Base-by-base conservation (phyloP, 2,113 vertebrate genomes). In the Coregonus clupeaformis region DNA sequence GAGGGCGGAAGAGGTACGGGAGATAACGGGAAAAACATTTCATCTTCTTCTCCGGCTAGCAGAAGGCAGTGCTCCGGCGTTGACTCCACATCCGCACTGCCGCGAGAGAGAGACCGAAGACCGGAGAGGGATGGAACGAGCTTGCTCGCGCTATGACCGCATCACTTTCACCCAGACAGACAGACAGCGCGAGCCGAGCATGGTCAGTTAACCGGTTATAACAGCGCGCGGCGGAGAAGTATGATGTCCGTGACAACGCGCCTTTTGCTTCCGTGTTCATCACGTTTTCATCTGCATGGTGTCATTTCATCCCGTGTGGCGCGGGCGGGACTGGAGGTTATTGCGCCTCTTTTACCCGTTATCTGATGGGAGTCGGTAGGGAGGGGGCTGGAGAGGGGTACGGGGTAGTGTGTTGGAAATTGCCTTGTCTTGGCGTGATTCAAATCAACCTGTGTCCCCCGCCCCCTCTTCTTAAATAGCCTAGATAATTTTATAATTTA, bases 11-110 rank as follows among this genome's bases (percentile, higher is more conserved):
- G 93, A 97, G 91, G 90, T 97, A 97, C 82, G 96, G 96, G 88
- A 97, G 96, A 80, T 97, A 98, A 83, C 96, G 96, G 90, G 95
- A 98, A 93, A 97, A 97, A 94, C 96, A 97, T 96, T 97, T 97
- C 96, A 98, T 98, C 94, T 96, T 96, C 93, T 88, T 74, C 87
- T 89, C 80, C 85, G 80, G 62, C 88, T 87, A 85, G 36, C 36
- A 42, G 85, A 83, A 36, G 84, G 84, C 72, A 87, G 81, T 86
- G 86, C 67, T 85, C 85, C 73, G 87, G 87, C 83, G 88, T 81
- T 79, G 83, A 86, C 85, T 92, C 92, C 90, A 89, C 91, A 92
- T 93, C 88, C 89, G 88, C 91, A 90, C 90, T 89, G 90, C 82
- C 87, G 71, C 82, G 86, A 88, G 81, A 86, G 85, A 74, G 77